phyloP scores from a whole-genome alignment of 2,888 invertebrate genomes.

The Dione juno region DNA sequence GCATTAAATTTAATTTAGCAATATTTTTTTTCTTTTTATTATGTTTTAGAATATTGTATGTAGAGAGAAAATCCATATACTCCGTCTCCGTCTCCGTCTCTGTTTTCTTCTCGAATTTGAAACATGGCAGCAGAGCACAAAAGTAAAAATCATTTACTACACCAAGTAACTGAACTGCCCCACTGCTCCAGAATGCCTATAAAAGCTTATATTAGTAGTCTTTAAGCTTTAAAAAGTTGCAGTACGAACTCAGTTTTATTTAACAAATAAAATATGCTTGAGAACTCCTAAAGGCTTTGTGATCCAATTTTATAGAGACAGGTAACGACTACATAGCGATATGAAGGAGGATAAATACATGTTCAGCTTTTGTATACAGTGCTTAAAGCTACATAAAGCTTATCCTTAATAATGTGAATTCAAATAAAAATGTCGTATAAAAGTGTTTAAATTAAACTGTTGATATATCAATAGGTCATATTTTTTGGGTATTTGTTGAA shows the following conservation, averaged over 20 bases:
- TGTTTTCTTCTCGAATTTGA: too few species aligned
- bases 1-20: too few species aligned
- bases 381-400: background rate
- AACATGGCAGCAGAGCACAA: too few species aligned
- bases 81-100: too few species aligned
- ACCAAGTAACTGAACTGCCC: too few species aligned
- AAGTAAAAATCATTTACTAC: too few species aligned
- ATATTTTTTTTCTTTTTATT: too few species aligned
- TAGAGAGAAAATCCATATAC: too few species aligned
- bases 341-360: constrained; percentile 11
- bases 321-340: constrained; percentile 7
- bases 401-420: background rate
- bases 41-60: too few species aligned
- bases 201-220: too few species aligned
- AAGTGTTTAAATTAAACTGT: constrained; percentile 3
- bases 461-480: background rate
- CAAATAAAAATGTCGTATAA: constrained; percentile 10
- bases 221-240: background rate
- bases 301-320: constrained; percentile 20
- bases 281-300: constrained; percentile 18
- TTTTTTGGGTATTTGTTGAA: background rate
- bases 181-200: too few species aligned
- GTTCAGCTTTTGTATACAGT: background rate
- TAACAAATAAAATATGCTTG: constrained; percentile 6
- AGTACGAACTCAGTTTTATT: background rate